Conservation (phyloP, 2,113 vertebrate species). For the Heterocephalus glaber region DNA sequence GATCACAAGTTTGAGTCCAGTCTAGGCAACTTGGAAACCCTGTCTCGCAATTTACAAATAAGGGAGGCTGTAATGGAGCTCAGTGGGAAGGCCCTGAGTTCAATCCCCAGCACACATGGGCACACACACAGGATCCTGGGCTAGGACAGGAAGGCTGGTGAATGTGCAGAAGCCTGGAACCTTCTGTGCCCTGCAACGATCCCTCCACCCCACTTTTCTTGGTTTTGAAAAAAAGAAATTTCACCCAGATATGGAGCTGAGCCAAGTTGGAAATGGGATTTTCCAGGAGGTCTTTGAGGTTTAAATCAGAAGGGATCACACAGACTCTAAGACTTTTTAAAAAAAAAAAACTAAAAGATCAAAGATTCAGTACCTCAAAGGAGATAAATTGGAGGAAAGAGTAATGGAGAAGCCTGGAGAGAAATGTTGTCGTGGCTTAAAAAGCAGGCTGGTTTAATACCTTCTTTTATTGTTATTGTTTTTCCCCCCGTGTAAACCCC, state of each 20-base stretch:
- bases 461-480: background rate
- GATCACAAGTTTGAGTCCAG: background rate
- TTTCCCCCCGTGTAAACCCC: background rate
- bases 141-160: accelerated
- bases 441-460: background rate
- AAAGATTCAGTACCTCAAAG: conserved; percentile 35
- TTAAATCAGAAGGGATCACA: conserved; percentile 47
- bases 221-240: background rate
- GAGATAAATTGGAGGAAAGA: background rate
- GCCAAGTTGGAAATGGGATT: background rate
- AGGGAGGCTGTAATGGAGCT: background rate
- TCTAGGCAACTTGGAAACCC: background rate
- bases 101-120: background rate
- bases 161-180: accelerated
- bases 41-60: background rate
- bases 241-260: background rate
- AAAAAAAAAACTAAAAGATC: conserved; percentile 45
- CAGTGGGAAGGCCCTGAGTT: background rate
- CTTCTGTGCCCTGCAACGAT: background rate
- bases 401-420: background rate
- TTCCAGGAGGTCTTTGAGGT: conserved; percentile 21
- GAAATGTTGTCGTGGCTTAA: background rate
- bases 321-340: background rate
- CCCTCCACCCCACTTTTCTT: background rate
- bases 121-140: background rate